Conservation (phyloP, 2,113 vertebrate species). For the Rhineura floridana region DNA sequence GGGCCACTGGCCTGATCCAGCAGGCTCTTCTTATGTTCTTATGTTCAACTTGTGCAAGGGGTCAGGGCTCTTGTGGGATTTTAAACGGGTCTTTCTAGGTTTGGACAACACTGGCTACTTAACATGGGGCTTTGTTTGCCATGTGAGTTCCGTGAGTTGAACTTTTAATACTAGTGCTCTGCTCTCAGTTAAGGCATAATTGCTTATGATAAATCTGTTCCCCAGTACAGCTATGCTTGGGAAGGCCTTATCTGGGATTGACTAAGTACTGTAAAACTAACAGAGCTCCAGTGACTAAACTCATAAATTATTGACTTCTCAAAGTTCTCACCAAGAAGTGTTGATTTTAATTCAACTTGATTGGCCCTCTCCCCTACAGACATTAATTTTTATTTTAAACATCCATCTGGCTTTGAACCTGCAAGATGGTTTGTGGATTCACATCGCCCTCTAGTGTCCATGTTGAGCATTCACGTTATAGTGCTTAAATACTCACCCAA, state of each 20-base stretch:
- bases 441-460: constrained; percentile 55
- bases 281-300: neutral
- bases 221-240: rapidly evolving
- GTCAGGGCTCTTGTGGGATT: too few relatives aligned
- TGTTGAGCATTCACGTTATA: rapidly evolving
- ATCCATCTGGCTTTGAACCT: neutral
- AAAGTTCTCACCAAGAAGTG: rapidly evolving
- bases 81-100: neutral
- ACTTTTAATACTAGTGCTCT: rapidly evolving
- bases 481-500: neutral
- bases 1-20: too few relatives aligned
- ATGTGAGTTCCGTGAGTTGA: neutral
- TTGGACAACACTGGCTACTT: neutral
- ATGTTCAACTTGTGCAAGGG: too few relatives aligned
- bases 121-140: too few relatives aligned
- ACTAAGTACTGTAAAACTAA: rapidly evolving
- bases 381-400: too few relatives aligned
- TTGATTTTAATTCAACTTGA: neutral
- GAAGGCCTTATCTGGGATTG: rapidly evolving
- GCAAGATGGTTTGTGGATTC: constrained; percentile 12
- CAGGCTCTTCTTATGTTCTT: too few relatives aligned
- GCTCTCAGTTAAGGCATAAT: neutral
- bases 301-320: rapidly evolving
- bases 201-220: neutral
- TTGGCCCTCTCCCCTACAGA: too few relatives aligned